Evolutionary conservation across 2,113 vertebrate species (phyloP), one percentile per base, ranked within the genome.

Genomic region (Polyodon spathula): DNA sequence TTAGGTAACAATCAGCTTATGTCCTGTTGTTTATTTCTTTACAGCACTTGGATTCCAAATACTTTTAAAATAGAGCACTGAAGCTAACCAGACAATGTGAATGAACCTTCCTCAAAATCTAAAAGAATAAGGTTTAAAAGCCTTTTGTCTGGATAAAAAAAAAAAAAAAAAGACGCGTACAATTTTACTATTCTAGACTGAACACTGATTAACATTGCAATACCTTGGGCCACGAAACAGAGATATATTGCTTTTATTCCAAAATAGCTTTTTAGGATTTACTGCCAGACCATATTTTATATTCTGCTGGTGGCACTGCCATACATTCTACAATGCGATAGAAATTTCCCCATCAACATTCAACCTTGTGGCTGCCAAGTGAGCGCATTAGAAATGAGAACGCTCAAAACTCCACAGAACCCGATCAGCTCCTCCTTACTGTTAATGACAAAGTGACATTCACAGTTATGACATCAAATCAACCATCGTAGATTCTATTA

Each of bases 381-480:
- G 46, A 50, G 11, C 11, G 4, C 11, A 4, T 50, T 50, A 50
- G 10, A 50, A 12, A 50, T 12, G 6, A 50, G n/a, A 10, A 50
- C 11, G 46, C 46, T 50, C 46, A 50, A 50, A 50, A 50, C 46
- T 50, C 46, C 46, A 50, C 10, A 50, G 46, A 50, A 7, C 46
- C 46, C 11, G 11, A 50, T 50, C 46, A 50, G 8, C 46, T 50
- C 4, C 46, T n/a, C 6, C 46, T 50, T 50, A 50, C 44, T 42
- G 55, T 59, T 53, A 56, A 64, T 42, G 48, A 43, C 63, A 55
- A 6, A n/a, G 41, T 55, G 58, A 54, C 63, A 38, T 46, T 38
- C 63, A 55, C 6, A 42, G 38, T 43, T 65, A 7, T 39, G 57
- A 60, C 57, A 60, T 48, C 51, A 46, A n/a, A 48, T 65, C 63